phyloP scores from a whole-genome alignment of 2,888 invertebrate species.

The Trachelus iudaicus region DNA sequence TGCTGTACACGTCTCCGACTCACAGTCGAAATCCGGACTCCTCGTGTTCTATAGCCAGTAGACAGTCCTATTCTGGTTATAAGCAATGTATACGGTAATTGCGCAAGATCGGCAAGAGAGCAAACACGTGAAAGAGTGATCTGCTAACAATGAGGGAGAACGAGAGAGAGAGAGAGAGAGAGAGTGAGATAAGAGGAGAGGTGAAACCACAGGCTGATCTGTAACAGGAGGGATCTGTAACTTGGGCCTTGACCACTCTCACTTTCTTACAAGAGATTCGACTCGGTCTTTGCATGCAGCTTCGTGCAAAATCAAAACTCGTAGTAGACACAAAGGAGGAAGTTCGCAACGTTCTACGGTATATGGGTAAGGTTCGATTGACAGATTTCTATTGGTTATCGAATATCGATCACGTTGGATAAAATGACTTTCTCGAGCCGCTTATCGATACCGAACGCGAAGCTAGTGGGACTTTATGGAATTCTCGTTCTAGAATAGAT shows the following conservation, averaged over 20 bases:
- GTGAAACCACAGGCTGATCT: background rate
- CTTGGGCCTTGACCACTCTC: constrained; percentile 42
- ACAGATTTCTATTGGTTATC: background rate
- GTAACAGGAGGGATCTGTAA: constrained; percentile 14
- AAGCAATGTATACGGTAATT: background rate
- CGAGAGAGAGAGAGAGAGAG: background rate
- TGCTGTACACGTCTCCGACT: background rate
- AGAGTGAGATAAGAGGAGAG: background rate
- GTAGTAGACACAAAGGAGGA: too few relatives aligned
- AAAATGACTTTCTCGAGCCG: background rate
- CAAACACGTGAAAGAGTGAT: background rate
- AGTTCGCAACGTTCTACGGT: background rate
- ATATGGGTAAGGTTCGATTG: background rate
- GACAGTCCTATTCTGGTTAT: background rate
- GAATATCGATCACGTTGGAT: background rate
- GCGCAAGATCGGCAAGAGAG: background rate
- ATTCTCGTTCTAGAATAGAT: background rate
- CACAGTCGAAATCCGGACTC: background rate
- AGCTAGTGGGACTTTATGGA: background rate
- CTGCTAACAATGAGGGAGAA: background rate
- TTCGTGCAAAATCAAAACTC: background rate
- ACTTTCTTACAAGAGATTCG: constrained; percentile 36
- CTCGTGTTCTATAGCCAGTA: background rate
- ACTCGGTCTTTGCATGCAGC: background rate
- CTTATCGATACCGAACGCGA: background rate